Evolutionary conservation across 2,113 vertebrate species (phyloP).

Genomic region (Tragelaphus imberbis): DNA sequence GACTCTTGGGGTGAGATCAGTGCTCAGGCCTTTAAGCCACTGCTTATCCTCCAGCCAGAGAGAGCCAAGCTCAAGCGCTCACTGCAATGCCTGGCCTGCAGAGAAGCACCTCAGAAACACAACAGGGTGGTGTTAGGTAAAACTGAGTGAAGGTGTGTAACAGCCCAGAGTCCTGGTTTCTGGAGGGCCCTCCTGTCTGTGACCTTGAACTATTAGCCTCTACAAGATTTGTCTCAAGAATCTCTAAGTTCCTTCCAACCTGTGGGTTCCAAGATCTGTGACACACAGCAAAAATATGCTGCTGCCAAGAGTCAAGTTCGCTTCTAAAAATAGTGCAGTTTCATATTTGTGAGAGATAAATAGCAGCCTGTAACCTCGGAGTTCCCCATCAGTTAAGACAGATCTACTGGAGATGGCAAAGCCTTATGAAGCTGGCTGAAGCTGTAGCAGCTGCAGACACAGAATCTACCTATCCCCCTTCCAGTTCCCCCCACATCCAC

Average conservation of each 20-base stretch:
- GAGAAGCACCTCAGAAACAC: neutral
- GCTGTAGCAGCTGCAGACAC: neutral
- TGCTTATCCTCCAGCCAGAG: neutral
- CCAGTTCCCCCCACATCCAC: neutral
- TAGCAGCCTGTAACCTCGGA: neutral
- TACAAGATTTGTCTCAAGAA: neutral
- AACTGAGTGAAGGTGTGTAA: no score
- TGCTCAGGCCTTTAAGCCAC: neutral
- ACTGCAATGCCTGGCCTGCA: no score
- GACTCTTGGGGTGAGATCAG: neutral
- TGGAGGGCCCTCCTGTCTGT: no score
- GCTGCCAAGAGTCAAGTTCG: neutral
- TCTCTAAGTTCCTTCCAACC: neutral
- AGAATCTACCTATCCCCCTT: neutral
- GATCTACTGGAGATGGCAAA: neutral
- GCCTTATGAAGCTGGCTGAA: neutral
- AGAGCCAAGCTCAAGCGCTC: neutral
- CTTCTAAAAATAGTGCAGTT: constrained; percentile 33
- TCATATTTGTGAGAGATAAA: constrained; percentile 27
- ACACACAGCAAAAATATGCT: neutral
- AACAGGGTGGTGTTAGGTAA: neutral
- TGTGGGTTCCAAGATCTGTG: neutral
- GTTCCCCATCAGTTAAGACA: neutral
- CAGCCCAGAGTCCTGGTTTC: neutral
- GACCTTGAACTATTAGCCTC: neutral